Percentiles rank a stretch among this genome's conserved stretches.
Conservation (phyloP, 2,113 vertebrate genomes). For the Candoia aspera region DNA sequence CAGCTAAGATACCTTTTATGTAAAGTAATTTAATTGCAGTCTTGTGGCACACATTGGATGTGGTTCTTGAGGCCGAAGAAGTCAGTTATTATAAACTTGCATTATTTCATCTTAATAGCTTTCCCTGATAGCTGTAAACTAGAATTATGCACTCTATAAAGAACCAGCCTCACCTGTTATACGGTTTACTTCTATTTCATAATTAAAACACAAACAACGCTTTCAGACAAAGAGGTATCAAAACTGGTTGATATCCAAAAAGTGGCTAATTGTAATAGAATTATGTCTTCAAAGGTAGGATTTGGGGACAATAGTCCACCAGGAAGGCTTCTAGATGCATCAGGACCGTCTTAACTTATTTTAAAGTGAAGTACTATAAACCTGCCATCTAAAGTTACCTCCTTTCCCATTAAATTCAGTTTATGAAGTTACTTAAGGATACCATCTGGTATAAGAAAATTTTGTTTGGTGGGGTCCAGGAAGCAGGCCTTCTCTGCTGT, state of each 20-base stretch:
- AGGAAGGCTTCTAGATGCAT: neutral
- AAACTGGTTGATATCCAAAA: neutral
- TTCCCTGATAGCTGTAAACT: neutral
- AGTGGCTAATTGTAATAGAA: neutral
- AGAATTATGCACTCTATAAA: neutral
- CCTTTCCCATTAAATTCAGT: neutral
- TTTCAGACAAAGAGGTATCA: neutral
- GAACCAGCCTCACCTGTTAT: neutral
- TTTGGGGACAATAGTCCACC: neutral
- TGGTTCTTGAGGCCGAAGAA: neutral
- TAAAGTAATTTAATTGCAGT: too few species aligned
- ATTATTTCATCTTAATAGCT: neutral
- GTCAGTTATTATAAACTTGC: neutral
- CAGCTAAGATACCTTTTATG: neutral
- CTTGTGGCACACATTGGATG: neutral
- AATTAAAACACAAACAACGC: neutral
- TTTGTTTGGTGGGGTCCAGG: too few species aligned
- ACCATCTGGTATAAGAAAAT: neutral
- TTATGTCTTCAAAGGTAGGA: neutral
- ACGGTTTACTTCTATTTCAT: neutral
- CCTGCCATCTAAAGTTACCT: neutral
- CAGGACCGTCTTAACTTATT: neutral
- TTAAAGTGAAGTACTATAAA: neutral
- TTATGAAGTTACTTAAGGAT: neutral
- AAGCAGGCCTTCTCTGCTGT: too few species aligned